Percentiles rank a stretch among this genome's conserved stretches.
phyloP scores from a whole-genome alignment of 2,888 invertebrate species.

The Drosophila monieri region DNA sequence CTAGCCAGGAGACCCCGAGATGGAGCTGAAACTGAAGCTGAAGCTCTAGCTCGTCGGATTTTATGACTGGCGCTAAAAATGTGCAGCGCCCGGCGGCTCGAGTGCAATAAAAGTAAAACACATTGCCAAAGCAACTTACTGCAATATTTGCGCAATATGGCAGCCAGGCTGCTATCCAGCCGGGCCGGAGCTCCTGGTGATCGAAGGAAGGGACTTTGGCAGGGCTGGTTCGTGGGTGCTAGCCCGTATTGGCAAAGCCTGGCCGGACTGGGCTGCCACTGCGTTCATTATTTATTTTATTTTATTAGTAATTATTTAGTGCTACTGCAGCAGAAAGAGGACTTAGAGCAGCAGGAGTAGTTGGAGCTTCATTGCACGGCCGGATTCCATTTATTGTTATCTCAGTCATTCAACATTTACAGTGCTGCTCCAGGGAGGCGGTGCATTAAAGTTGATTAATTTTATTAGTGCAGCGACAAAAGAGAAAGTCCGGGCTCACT shows the following conservation, averaged over 20 bases:
- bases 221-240: slow-evolving; percentile 9
- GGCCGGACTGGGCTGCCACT: slow-evolving; percentile 38
- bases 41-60: slow-evolving; percentile 63
- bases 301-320: slow-evolving; percentile 80
- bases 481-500: slow-evolving; percentile 2
- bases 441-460: slow-evolving; percentile 78
- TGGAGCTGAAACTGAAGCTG: slow-evolving; percentile 9
- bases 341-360: slow-evolving; percentile 1
- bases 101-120: slow-evolving; percentile 78
- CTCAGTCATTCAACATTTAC: slow-evolving; percentile 66
- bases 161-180: slow-evolving; percentile 8
- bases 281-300: slow-evolving; percentile 79
- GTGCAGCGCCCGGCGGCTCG: slow-evolving; percentile 72
- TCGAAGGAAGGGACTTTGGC: not conserved
- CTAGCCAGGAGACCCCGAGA: slow-evolving; percentile 24
- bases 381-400: slow-evolving; percentile 74
- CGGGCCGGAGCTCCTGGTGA: no score
- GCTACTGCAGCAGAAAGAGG: slow-evolving; percentile 41
- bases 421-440: slow-evolving; percentile 2
- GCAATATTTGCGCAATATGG: slow-evolving; percentile 72
- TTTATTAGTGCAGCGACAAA: slow-evolving; percentile 59
- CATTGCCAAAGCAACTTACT: slow-evolving; percentile 75
- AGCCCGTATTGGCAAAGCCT: slow-evolving; percentile 30
- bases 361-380: slow-evolving; percentile 42
- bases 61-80: slow-evolving; percentile 77